Evolutionary conservation across 2,113 vertebrate genomes (phyloP), one percentile per base, ranked within the genome.

Genomic region (Ascaphus truei): DNA sequence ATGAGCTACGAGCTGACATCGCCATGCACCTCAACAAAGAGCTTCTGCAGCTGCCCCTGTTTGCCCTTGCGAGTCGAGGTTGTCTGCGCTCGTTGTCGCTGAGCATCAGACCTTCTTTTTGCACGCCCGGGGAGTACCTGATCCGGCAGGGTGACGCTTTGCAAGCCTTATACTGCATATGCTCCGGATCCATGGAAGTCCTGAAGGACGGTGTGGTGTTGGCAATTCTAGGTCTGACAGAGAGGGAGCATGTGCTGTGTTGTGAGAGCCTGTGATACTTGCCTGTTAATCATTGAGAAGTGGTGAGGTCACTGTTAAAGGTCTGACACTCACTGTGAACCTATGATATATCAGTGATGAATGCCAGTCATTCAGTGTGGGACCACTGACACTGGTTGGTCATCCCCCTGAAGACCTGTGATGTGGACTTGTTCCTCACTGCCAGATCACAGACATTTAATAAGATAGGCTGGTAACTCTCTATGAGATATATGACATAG

Each of bases 171-270:
- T 87, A 86, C 68, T 84, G 85, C 13, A 79, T 87, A 47, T 83
- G 82, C 72, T 86, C 85, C 0, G 86, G 86, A 58, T 88, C 85
- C 75, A 85, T 88, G 86, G 86, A 88, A 62, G 85, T 88, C 72
- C 81, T 87, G 63, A 82, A 85, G 71, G 83, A 81, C 3, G 84
- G 84, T 74, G 84, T 83, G 0, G 84, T 88, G 48, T 79, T 88
- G 0, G 86, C 86, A 31, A 87, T 88, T 68, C 67, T 87, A 79
- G 86, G 86, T 88, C 33, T 33, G 74, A 7, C 1, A 1, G 25
- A 10, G 7, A 7, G 10, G 5, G 16, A 2, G 22, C 22, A 18
- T 51, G 11, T 51, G 10, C 25, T 51, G 25, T 25, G 48, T 51
- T 51, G 22, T 51, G 25, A 43, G n/a, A 43, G n/a, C 22, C 23